Percentiles rank a stretch among this genome's conserved stretches.
Evolutionary conservation across 2,113 vertebrate genomes (phyloP).

Genomic region (Ochotona princeps): DNA sequence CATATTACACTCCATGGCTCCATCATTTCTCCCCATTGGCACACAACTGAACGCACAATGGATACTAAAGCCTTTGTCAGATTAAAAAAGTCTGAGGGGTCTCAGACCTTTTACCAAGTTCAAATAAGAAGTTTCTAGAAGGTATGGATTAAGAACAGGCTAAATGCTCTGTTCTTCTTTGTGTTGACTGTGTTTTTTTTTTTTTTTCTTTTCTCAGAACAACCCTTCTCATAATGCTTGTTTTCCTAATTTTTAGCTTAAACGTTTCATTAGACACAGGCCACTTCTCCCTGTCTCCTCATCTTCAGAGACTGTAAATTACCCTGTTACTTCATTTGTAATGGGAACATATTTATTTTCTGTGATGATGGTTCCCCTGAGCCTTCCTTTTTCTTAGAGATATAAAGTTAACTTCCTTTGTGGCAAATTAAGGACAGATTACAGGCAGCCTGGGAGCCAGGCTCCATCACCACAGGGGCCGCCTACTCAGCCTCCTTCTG

Average conservation of each 20-base stretch:
- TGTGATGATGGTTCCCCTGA: constrained; percentile 67
- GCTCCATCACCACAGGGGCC: constrained; percentile 67
- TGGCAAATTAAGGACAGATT: constrained; percentile 84
- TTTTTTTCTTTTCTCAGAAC: neutral
- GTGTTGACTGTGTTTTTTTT: neutral
- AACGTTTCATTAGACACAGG: constrained; percentile 74
- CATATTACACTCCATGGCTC: neutral
- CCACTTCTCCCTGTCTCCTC: constrained; percentile 66
- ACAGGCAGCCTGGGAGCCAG: constrained; percentile 76
- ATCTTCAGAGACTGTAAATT: constrained; percentile 75
- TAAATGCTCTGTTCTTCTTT: neutral
- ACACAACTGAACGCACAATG: neutral
- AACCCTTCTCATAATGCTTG: neutral
- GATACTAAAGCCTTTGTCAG: neutral
- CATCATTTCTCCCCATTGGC: neutral
- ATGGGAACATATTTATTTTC: constrained; percentile 79
- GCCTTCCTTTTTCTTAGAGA: constrained; percentile 75
- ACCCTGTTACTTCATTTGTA: constrained; percentile 76
- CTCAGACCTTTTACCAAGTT: neutral
- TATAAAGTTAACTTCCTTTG: constrained; percentile 81
- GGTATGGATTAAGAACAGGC: neutral
- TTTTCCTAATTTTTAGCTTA: constrained; percentile 61
- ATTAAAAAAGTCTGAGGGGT: neutral
- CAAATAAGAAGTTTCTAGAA: neutral
- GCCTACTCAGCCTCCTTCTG: constrained; percentile 80